Evolutionary conservation across 2,888 invertebrate species (phyloP).

Genomic region (Pardosa pseudoannulata): DNA sequence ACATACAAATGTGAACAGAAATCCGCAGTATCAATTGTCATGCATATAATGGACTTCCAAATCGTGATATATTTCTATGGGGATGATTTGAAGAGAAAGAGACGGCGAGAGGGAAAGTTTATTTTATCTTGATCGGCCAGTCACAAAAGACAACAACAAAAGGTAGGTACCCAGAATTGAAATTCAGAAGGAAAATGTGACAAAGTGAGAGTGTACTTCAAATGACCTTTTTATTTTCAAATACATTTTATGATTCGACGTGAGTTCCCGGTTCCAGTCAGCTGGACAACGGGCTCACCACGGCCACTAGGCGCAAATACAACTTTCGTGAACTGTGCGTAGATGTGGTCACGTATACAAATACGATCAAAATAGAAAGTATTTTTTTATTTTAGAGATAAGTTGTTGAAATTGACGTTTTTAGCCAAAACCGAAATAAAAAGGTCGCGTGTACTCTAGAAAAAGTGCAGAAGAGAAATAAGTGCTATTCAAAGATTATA

Average conservation of each 20-base stretch:
- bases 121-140: too few relatives aligned
- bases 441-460: not conserved
- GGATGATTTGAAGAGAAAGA: too few relatives aligned
- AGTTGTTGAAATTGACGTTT: not conserved
- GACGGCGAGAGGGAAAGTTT: too few relatives aligned
- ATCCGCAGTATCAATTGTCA: too few relatives aligned
- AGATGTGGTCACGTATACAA: too few relatives aligned
- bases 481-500: not conserved
- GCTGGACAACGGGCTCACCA: conserved; percentile 5
- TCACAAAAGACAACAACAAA: not conserved
- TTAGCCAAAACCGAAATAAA: not conserved
- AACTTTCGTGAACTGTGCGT: too few relatives aligned
- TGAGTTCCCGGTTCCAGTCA: conserved; percentile 2
- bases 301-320: not conserved
- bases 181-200: not conserved
- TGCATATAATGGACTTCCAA: too few relatives aligned
- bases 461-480: not conserved
- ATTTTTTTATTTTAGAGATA: not conserved
- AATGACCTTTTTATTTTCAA: not conserved
- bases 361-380: not conserved
- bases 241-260: not conserved
- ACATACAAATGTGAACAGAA: too few relatives aligned
- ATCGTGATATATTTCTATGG: too few relatives aligned
- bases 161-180: not conserved
- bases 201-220: not conserved